Percentiles rank a stretch among this genome's conserved stretches.
Conservation (phyloP, 2,888 invertebrate genomes). For the Actias luna region DNA sequence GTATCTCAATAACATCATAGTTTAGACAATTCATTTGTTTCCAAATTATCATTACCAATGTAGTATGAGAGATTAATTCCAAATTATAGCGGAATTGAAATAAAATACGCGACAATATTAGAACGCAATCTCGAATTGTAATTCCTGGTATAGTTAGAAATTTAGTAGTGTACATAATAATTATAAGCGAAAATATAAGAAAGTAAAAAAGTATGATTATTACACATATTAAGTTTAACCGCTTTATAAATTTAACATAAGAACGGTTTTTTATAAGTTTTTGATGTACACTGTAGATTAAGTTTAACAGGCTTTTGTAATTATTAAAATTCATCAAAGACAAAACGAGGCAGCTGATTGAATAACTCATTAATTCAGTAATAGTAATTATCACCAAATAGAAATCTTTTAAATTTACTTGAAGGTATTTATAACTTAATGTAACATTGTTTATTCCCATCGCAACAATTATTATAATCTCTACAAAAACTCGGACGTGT, state of each 20-base stretch:
- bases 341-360: background rate
- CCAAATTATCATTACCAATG: background rate
- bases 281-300: background rate
- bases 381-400: background rate
- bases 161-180: background rate
- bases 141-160: background rate
- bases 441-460: background rate
- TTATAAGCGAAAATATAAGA: background rate
- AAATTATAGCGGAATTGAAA: background rate
- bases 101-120: background rate
- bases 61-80: background rate
- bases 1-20: background rate
- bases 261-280: background rate
- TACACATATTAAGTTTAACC: background rate
- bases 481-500: background rate
- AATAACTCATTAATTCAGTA: background rate
- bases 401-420: background rate
- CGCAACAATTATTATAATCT: background rate
- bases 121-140: background rate
- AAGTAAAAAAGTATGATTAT: background rate
- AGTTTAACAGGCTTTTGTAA: background rate
- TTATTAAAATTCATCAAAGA: background rate
- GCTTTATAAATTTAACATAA: background rate
- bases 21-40: conserved; percentile 6
- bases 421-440: background rate